phyloP scores from a whole-genome alignment of 2,113 vertebrate species.

The Chroicocephalus ridibundus region DNA sequence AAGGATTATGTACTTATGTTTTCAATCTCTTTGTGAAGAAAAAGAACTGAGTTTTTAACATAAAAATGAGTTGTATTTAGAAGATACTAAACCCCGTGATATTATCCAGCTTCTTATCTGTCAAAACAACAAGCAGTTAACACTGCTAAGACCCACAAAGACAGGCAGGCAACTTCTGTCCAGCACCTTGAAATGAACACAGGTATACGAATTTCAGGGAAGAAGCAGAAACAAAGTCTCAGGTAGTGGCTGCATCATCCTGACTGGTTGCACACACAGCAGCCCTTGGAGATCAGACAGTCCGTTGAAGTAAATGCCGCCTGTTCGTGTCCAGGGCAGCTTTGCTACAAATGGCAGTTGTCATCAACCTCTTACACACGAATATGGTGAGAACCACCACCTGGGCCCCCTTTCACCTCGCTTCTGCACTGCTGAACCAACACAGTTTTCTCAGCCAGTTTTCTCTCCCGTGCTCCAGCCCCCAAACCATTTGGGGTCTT shows the following conservation, averaged over 20 bases:
- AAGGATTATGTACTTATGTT: slow-evolving; percentile 22
- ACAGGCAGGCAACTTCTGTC: not conserved
- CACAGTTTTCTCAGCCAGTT: not conserved
- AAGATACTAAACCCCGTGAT: not conserved
- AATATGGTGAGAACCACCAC: not conserved
- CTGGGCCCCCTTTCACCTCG: not conserved
- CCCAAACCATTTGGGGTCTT: not conserved
- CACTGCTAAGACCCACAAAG: not conserved
- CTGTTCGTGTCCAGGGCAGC: not conserved
- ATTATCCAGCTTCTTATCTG: not conserved
- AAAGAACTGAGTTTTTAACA: not conserved
- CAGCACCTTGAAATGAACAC: not conserved
- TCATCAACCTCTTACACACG: not conserved
- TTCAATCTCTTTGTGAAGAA: not conserved
- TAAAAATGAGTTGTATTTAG: not conserved
- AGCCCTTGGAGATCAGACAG: not conserved
- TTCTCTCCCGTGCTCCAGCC: not conserved
- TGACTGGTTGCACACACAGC: not conserved
- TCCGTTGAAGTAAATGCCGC: not conserved
- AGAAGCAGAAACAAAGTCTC: not conserved
- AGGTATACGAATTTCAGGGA: not conserved
- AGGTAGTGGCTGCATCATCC: not conserved
- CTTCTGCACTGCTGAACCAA: not conserved
- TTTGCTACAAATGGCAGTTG: not conserved
- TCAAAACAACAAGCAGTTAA: not conserved